phyloP scores from a whole-genome alignment of 2,113 vertebrate genomes.

The Cephalopterus ornatus region DNA sequence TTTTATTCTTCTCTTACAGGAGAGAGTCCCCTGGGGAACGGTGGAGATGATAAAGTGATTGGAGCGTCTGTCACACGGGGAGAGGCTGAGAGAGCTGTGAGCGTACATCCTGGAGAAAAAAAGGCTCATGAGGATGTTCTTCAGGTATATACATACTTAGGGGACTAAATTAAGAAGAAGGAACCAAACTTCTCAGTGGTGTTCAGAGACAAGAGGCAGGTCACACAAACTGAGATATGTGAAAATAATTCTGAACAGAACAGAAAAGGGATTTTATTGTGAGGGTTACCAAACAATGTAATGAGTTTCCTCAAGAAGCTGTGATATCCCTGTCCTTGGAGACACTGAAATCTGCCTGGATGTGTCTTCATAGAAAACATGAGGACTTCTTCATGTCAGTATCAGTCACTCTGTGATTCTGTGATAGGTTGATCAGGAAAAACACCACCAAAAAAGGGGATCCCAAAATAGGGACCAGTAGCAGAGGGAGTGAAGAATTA shows the following conservation, averaged over 20 bases:
- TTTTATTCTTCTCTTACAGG: no score
- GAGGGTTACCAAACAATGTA: neutral
- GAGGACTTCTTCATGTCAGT: neutral
- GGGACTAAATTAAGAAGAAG: neutral
- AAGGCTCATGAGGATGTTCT: neutral
- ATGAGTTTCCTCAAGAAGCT: accelerated
- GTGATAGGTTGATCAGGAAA: neutral
- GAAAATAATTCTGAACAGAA: neutral
- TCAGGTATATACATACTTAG: neutral
- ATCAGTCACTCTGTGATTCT: neutral
- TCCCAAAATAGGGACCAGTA: neutral
- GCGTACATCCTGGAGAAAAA: neutral
- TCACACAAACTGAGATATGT: neutral
- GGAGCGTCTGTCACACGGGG: neutral
- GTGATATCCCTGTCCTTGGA: neutral
- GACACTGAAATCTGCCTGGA: neutral
- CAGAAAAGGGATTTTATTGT: neutral
- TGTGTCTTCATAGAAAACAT: neutral
- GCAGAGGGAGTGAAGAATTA: neutral
- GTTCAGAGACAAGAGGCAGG: neutral
- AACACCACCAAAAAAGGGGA: accelerated
- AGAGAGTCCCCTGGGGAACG: neutral
- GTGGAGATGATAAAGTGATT: neutral
- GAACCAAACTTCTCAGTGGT: neutral
- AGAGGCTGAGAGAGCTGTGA: neutral